phyloP scores from a whole-genome alignment of 2,888 invertebrate species.

The Danaus chrysippus region DNA sequence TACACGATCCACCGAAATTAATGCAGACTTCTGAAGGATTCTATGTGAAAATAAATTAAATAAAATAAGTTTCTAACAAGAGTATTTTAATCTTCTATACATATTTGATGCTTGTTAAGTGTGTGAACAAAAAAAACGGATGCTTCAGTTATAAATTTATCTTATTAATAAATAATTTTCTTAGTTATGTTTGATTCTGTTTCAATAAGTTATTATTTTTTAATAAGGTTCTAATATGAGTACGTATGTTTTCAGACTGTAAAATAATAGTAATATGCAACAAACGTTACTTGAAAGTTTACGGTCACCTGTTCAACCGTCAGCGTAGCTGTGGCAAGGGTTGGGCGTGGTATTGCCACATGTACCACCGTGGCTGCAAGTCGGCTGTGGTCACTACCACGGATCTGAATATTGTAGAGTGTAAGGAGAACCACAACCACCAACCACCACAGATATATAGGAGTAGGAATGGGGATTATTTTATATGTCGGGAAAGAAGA shows the following conservation, averaged over 20 bases:
- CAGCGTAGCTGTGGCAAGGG: conserved; percentile 14
- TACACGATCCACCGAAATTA: conserved; percentile 31
- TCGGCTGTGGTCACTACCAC: conserved; percentile 30
- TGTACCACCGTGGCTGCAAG: conserved; percentile 40
- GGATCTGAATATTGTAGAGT: conserved; percentile 9
- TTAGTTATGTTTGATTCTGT: no score
- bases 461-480: conserved; percentile 5
- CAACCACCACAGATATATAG: conserved; percentile 10
- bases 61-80: conserved; percentile 1
- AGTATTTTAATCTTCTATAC: no score
- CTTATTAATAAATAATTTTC: no score
- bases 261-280: conserved; percentile 22
- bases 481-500: not conserved
- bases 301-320: conserved; percentile 25
- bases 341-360: conserved; percentile 39
- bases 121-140: no score
- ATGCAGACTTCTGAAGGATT: conserved; percentile 28
- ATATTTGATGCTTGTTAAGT: no score
- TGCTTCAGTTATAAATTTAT: no score
- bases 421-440: conserved; percentile 11
- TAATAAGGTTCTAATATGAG: not conserved
- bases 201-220: not conserved
- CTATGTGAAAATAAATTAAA: conserved; percentile 21
- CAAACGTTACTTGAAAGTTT: conserved; percentile 24
- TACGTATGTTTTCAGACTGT: conserved; percentile 17